phyloP scores from a whole-genome alignment of 2,797 vertebrate genomes.

The Bovichtus diacanthus region DNA sequence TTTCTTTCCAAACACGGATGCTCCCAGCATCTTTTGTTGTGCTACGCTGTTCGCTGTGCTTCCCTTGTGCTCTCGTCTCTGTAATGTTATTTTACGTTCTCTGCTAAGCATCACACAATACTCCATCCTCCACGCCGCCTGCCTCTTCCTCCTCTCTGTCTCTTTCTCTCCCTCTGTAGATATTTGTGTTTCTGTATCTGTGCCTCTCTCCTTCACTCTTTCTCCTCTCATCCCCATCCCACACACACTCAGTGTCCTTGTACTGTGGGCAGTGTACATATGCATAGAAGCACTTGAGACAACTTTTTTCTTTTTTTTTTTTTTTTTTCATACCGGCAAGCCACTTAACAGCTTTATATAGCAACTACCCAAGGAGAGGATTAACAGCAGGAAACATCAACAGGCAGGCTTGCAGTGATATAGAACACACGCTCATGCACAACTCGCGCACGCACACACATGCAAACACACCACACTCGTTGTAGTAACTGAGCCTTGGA shows the following conservation, averaged over 20 bases:
- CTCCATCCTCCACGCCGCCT: slow-evolving; percentile 53
- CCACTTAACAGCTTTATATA: slow-evolving; percentile 85
- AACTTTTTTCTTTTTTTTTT: slow-evolving; percentile 71
- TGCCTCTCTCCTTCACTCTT: slow-evolving; percentile 57
- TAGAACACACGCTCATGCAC: slow-evolving; percentile 37
- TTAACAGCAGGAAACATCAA: slow-evolving; percentile 80
- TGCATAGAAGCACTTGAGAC: slow-evolving; percentile 76
- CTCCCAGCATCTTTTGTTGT: slow-evolving; percentile 34
- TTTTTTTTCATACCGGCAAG: slow-evolving; percentile 64
- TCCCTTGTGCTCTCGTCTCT: slow-evolving; percentile 46
- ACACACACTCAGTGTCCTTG: slow-evolving; percentile 74
- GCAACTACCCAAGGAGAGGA: slow-evolving; percentile 80
- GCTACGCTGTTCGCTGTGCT: slow-evolving; percentile 39
- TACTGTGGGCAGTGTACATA: slow-evolving; percentile 73
- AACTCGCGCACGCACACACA: slow-evolving; percentile 11
- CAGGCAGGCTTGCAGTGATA: slow-evolving; percentile 67
- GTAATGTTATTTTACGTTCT: slow-evolving; percentile 58
- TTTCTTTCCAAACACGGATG: slow-evolving; percentile 41
- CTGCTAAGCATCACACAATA: slow-evolving; percentile 64
- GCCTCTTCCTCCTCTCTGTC: slow-evolving; percentile 39
- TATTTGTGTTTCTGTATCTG: slow-evolving; percentile 65
- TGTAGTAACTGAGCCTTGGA: slow-evolving; percentile 38
- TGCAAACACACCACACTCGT: slow-evolving; percentile 20
- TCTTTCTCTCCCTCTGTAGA: slow-evolving; percentile 60
- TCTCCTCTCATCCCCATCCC: slow-evolving; percentile 72